Evolutionary conservation across 2,888 invertebrate genomes (phyloP), one percentile per base, ranked within the genome.

Genomic region (Calephelis perditalis): DNA sequence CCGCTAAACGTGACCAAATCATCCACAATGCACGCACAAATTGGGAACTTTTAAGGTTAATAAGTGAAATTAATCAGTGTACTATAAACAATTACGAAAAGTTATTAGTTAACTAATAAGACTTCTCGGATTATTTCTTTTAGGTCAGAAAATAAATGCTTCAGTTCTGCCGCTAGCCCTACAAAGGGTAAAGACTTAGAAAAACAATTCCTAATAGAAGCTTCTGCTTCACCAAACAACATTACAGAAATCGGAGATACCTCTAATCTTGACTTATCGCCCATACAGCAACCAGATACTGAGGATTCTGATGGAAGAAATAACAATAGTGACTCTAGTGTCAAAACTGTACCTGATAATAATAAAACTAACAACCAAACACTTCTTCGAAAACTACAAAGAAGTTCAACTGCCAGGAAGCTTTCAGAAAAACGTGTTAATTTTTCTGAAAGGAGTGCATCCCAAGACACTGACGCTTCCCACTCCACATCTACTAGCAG

Each of bases 11-110:
- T n/a, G 96, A 96, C 77, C 95, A 96, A 79, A 94, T 96, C 4
- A 96, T 96, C 66, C 94, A 95, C 49, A 96, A 96, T 75, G 96
- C 96, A 2, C 92, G 96, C 67, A 96, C 95, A n/a, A 96, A 96
- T 75, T 96, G 96, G 96, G 96, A 96, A 78, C 81, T 96, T 57
- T 82, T 96, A 11, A 91, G 90, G 90, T 88, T 47, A 43, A 54
- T 52, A 26, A 40, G 40, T 5, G 10, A 37, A 58, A 58, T 44
- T 47, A 11, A 10, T 35, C 36, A n/a, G 58, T 26, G 26, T 26
- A 26, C 26, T 26, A 26, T 26, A 26, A 3, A 26, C 26, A 26
- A 26, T 26, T 26, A 26, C 26, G 4, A 26, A 26, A 26, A 26
- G 26, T 26, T 26, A 26, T 26, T 26, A 3, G 26, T 26, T 26